These are phyloP conservation scores for Melinopterus prodromus DNA, from an alignment of 2,888 invertebrate species.

Conservation along the genomic window DNA sequence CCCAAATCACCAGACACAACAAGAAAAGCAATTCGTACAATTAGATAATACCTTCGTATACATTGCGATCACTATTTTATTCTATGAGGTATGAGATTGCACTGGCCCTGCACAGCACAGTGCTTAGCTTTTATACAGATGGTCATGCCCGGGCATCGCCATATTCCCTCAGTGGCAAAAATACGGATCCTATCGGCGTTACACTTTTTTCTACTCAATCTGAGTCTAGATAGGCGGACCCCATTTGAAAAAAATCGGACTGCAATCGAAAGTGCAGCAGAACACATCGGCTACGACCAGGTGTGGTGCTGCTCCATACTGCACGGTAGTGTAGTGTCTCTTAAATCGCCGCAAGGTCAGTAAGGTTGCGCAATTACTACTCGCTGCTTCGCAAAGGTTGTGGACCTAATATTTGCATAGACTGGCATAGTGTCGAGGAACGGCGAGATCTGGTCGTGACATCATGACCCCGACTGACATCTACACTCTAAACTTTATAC, in stretches of 20 bases:
- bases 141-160: not conserved
- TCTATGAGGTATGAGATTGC: slow-evolving; percentile 46
- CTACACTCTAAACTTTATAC: not conserved
- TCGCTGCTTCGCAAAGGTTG: not conserved
- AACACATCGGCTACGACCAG: not conserved
- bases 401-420: not conserved
- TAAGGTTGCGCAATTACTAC: slow-evolving; percentile 13
- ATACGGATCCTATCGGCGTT: slow-evolving; percentile 4
- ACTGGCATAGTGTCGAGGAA: not conserved
- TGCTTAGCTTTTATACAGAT: not conserved
- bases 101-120: slow-evolving; percentile 45
- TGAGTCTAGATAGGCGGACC: not conserved
- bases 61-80: slow-evolving; percentile 38
- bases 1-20: not conserved
- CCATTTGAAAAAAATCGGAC: not conserved
- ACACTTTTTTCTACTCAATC: slow-evolving; percentile 4
- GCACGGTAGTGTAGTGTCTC: slow-evolving; percentile 23
- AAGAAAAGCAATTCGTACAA: not conserved
- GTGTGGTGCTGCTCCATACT: not conserved
- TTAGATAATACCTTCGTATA: slow-evolving; percentile 35
- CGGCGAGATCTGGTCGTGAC: not conserved
- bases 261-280: slow-evolving; percentile 36
- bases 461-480: not conserved
- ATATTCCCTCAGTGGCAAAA: not conserved
- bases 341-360: slow-evolving; percentile 39